Percentiles rank a stretch among this genome's conserved stretches.
These are phyloP conservation scores for Pithys albifrons DNA, from an alignment of 2,113 vertebrate genomes.

Conservation along the genomic window DNA sequence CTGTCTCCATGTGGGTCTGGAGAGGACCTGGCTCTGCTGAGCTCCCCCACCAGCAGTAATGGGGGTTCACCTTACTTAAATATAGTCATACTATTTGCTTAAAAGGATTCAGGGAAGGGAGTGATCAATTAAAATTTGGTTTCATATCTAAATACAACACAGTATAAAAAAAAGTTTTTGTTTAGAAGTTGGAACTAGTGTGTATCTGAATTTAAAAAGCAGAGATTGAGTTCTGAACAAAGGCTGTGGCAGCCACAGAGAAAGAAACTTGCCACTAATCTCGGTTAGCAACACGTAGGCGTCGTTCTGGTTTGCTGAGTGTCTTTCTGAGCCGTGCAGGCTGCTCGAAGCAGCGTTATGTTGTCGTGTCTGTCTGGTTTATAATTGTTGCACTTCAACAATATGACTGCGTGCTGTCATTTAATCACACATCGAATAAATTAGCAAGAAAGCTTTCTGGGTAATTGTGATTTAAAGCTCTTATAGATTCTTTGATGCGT, in stretches of 20 bases:
- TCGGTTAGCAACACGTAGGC: conserved; percentile 31
- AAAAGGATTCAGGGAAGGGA: not conserved
- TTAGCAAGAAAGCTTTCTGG: conserved; percentile 42
- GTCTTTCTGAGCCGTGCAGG: conserved; percentile 34
- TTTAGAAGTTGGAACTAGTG: not conserved
- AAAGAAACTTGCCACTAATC: not conserved
- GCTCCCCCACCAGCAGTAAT: not conserved
- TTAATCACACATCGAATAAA: conserved; percentile 39
- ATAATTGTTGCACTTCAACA: conserved; percentile 58
- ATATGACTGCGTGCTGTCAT: conserved; percentile 49
- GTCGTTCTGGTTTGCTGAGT: conserved; percentile 42
- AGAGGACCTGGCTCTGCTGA: not conserved
- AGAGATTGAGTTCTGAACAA: not conserved
- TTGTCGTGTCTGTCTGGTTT: conserved; percentile 59
- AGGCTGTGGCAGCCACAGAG: not conserved
- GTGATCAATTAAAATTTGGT: not conserved
- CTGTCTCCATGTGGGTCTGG: not conserved
- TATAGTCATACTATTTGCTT: not conserved
- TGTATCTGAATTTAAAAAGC: not conserved
- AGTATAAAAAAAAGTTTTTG: not conserved
- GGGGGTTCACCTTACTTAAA: not conserved
- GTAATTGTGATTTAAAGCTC: conserved; percentile 38
- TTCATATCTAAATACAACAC: not conserved
- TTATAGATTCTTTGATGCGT: not conserved
- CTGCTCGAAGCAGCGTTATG: conserved; percentile 44